Conservation (phyloP, 2,113 vertebrate genomes). For the Leptosomus discolor region DNA sequence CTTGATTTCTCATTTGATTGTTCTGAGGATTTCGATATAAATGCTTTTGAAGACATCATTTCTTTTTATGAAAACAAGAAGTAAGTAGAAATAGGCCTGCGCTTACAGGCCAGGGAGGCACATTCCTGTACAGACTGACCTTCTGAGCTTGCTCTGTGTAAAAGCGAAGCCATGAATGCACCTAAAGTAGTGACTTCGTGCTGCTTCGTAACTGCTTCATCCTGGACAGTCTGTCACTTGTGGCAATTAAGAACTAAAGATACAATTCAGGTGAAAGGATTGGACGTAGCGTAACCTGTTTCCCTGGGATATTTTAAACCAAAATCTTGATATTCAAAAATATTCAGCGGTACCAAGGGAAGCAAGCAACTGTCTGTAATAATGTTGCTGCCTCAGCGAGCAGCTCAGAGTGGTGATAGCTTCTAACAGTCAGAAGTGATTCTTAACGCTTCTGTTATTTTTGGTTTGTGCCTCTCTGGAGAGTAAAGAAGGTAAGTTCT, state of each 20-base stretch:
- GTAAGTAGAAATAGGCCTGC: constrained; percentile 82
- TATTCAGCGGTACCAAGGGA: not conserved
- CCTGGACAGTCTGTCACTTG: not conserved
- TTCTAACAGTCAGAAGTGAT: constrained; percentile 3
- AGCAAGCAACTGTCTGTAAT: not conserved
- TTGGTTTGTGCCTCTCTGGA: constrained; percentile 78
- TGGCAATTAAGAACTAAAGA: not conserved
- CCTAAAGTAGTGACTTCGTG: not conserved
- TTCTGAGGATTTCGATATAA: constrained; percentile 94
- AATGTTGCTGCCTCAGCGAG: not conserved
- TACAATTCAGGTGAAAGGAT: not conserved
- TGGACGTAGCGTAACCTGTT: not conserved
- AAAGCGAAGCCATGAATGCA: not conserved
- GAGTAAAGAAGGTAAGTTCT: constrained; percentile 73
- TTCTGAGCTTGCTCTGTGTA: not conserved
- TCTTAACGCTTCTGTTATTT: constrained; percentile 46
- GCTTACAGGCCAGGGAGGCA: constrained; percentile 65
- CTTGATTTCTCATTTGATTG: constrained; percentile 99
- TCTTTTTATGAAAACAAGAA: constrained; percentile 97
- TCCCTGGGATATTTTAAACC: not conserved
- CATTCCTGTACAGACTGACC: constrained; percentile 4
- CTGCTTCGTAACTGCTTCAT: not conserved
- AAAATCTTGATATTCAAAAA: not conserved
- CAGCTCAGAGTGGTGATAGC: not conserved
- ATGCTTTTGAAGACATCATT: constrained; percentile 98